Percentiles rank a stretch among this genome's conserved stretches.
phyloP scores from a whole-genome alignment of 2,113 vertebrate genomes.

The Noctilio leporinus region DNA sequence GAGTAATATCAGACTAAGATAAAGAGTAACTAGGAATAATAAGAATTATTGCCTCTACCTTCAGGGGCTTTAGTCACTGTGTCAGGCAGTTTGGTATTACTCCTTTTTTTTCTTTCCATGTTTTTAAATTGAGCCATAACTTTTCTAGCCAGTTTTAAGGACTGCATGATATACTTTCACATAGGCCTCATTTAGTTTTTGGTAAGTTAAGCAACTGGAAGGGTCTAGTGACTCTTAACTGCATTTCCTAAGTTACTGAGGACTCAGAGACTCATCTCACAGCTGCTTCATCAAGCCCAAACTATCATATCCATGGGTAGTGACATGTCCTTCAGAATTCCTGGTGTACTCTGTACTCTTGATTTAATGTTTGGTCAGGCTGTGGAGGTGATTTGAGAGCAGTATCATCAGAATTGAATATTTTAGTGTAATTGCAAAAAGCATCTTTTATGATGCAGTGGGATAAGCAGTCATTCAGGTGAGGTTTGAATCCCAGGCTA shows the following conservation, averaged over 20 bases:
- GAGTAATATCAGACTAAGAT: neutral
- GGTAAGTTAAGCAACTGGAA: neutral
- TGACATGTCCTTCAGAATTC: neutral
- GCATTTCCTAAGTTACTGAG: neutral
- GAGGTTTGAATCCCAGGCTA: neutral
- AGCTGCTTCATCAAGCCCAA: neutral
- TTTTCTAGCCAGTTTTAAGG: neutral
- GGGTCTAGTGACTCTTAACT: neutral
- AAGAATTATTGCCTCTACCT: neutral
- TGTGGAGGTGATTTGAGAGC: neutral
- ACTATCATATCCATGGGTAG: neutral
- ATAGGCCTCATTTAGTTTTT: neutral
- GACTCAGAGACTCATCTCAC: neutral
- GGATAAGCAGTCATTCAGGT: neutral
- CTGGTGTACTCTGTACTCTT: neutral
- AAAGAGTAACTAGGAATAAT: neutral
- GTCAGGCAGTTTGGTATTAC: neutral
- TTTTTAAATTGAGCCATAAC: neutral
- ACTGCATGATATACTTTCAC: neutral
- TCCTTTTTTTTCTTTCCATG: neutral
- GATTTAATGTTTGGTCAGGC: neutral
- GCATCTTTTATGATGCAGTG: neutral
- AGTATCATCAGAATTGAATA: neutral
- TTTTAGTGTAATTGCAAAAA: neutral
- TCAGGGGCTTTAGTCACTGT: neutral